Evolutionary conservation across 2,888 invertebrate genomes (phyloP), one percentile per base, ranked within the genome.

Genomic region (Oxyscelio sp.): DNA sequence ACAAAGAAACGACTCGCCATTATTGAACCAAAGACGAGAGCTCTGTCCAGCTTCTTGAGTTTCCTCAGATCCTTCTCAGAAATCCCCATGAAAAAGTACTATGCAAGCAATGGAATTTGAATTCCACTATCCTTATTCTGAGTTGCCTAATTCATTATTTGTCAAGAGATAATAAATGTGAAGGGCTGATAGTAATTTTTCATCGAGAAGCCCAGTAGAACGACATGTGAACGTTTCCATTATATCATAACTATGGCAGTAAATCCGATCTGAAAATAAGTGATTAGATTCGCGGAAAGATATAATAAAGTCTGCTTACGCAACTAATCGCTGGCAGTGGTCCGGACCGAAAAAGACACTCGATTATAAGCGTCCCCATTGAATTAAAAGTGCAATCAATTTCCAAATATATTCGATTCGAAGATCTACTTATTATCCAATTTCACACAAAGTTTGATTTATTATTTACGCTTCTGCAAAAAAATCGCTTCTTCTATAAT

Each of bases 201-300:
- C 74, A 78, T 73, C 15, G 68, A 73, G 68, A 75, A 80, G 65
- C 59, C 61, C 70, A 78, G 21, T 61, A 50, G 70, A 74, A 21
- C 22, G 54, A 61, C 54, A 61, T 75, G 65, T 63, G 66, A 86
- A 78, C 68, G 40, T 85, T 78, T 79, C 52, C 68, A 54, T 68
- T 79, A 40, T 81, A 82, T 66, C 80, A 86, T 86, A 83, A 58
- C 73, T 85, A 71, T 90, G 91, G 91, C 91, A 92, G 92, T 92
- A 90, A 90, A 82, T 83, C 75, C 54, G 77, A 82, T 74, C 19
- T 74, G 27, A 78, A 77, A 78, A 78, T 75, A 70, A 79, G 73
- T 56, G 85, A 80, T 71, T 77, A 54, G 74, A 59, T 70, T 68
- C 81, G 63, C 82, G 66, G 83, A 65, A 85, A 83, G 77, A 27